Evolutionary conservation across 2,113 vertebrate genomes (phyloP).

Genomic region (Tylochromis polylepis): DNA sequence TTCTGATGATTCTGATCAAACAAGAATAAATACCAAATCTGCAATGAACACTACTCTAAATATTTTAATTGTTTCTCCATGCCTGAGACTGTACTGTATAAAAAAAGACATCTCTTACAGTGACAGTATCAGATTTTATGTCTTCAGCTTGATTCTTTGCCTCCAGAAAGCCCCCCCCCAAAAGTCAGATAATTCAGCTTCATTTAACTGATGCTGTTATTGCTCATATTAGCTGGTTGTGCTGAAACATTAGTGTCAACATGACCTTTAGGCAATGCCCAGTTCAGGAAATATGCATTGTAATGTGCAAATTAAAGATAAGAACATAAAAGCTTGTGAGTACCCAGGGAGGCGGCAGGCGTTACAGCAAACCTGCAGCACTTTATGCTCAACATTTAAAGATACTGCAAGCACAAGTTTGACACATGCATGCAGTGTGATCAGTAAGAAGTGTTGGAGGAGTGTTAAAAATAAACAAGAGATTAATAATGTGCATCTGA

Average conservation of each 20-base stretch:
- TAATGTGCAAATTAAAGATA: neutral
- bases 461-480: neutral
- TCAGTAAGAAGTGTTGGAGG: neutral
- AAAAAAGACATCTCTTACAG: neutral
- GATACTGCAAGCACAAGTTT: neutral
- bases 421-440: neutral
- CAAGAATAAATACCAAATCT: neutral
- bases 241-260: neutral
- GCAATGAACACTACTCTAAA: neutral
- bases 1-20: neutral
- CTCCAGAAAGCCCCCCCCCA: too few species aligned
- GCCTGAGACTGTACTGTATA: neutral
- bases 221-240: neutral
- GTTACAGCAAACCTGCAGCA: neutral
- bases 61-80: neutral
- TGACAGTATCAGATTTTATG: rapidly evolving
- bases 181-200: neutral
- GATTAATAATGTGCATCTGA: neutral
- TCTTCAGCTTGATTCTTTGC: neutral
- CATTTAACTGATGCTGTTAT: neutral
- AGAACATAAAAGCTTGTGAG: neutral
- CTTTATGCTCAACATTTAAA: neutral
- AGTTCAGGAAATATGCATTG: neutral
- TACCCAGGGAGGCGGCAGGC: neutral
- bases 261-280: neutral